phyloP scores from a whole-genome alignment of 2,888 invertebrate genomes.

The Aspidapion aeneum region DNA sequence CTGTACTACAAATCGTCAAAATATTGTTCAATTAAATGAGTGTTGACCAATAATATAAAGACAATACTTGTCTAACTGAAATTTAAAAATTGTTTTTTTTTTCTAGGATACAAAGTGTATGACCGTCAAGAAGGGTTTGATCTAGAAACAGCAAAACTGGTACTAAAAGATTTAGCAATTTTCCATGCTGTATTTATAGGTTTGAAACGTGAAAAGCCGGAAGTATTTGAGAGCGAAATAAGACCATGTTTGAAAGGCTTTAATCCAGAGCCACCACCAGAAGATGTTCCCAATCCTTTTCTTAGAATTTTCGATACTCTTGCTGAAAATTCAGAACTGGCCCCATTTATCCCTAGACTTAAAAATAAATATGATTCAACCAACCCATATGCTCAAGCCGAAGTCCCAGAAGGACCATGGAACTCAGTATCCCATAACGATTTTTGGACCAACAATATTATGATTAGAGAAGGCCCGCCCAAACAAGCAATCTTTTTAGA shows the following conservation, averaged over 20 bases:
- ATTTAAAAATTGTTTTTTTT: too few relatives aligned
- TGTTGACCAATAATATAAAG: too few relatives aligned
- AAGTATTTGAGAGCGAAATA: constrained; percentile 39
- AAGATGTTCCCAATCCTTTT: background rate
- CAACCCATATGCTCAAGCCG: background rate
- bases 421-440: constrained; percentile 12
- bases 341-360: background rate
- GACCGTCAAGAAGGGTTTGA: constrained; percentile 48
- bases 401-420: constrained; percentile 10
- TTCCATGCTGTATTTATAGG: constrained; percentile 54
- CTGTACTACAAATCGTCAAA: too few relatives aligned
- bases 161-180: constrained; percentile 48
- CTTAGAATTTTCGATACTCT: background rate
- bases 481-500: constrained; percentile 17
- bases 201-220: constrained; percentile 45
- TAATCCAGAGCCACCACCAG: background rate
- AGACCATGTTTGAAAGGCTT: constrained; percentile 26
- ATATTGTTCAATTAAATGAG: too few relatives aligned
- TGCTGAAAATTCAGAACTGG: background rate
- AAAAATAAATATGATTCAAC: background rate
- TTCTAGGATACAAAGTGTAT: constrained; percentile 44
- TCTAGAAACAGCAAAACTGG: constrained; percentile 45
- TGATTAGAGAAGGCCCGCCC: constrained; percentile 8
- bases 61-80: too few relatives aligned
- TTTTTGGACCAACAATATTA: constrained; percentile 20